phyloP scores from a whole-genome alignment of 2,797 vertebrate genomes.

The Cyprinella venusta region DNA sequence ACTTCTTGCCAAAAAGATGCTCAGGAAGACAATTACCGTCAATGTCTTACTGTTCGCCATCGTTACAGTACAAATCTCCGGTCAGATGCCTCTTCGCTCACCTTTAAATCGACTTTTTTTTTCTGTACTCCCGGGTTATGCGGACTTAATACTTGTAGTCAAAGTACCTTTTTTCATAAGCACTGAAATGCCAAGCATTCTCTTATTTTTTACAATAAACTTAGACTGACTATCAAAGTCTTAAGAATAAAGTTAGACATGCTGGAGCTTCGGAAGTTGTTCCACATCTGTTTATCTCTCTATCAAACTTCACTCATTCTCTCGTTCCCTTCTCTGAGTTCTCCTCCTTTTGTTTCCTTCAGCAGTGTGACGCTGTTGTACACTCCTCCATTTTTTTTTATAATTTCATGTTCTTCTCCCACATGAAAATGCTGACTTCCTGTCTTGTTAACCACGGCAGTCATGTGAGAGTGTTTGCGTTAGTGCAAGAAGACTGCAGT shows the following conservation, averaged over 20 bases:
- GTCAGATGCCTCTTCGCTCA: not conserved
- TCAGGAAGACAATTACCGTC: slow-evolving; percentile 45
- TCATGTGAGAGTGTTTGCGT: slow-evolving; percentile 44
- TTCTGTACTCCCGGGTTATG: not conserved
- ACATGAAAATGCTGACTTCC: slow-evolving; percentile 55
- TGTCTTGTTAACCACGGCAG: slow-evolving; percentile 39
- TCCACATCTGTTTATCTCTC: not conserved
- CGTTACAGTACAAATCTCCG: not conserved
- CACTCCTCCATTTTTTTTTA: slow-evolving; percentile 33
- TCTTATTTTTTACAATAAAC: not conserved
- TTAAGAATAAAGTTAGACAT: not conserved
- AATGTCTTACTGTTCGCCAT: slow-evolving; percentile 58
- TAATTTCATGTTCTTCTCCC: slow-evolving; percentile 39
- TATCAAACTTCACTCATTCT: not conserved
- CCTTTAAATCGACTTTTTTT: slow-evolving; percentile 28
- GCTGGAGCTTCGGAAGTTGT: not conserved
- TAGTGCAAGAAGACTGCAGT: slow-evolving; percentile 22
- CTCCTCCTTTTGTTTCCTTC: slow-evolving; percentile 39
- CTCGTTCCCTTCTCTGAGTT: slow-evolving; percentile 4
- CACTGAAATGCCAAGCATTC: not conserved
- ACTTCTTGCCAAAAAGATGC: slow-evolving; percentile 54
- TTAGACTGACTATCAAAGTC: not conserved
- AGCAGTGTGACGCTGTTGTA: slow-evolving; percentile 30
- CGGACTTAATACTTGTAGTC: not conserved
- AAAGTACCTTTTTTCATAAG: not conserved